Evolutionary conservation across 2,113 vertebrate genomes (phyloP).

Genomic region (Furnarius figulus): DNA sequence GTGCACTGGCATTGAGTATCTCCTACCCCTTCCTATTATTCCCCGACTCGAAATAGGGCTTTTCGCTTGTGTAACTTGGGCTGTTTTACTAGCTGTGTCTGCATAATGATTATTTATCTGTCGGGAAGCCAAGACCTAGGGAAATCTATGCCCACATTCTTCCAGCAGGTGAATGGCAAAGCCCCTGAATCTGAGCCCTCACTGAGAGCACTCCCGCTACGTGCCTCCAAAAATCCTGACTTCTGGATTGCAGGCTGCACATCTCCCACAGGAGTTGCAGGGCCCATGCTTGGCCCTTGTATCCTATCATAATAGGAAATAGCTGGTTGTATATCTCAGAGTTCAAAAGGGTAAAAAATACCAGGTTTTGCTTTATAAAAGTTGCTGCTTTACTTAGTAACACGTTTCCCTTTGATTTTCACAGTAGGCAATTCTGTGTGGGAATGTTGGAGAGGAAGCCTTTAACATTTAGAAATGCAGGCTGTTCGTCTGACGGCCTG

Average conservation of each 20-base stretch:
- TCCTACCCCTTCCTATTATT: slow-evolving; percentile 1
- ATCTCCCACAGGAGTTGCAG: background rate
- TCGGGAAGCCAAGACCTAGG: background rate
- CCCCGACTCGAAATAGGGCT: background rate
- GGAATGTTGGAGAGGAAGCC: slow-evolving; percentile 82
- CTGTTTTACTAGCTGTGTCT: background rate
- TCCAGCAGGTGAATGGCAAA: slow-evolving; percentile 39
- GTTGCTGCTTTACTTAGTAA: slow-evolving; percentile 79
- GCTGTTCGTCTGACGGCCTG: slow-evolving; percentile 68
- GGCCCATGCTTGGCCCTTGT: background rate
- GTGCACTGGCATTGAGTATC: background rate
- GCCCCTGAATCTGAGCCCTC: background rate
- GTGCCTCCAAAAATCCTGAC: background rate
- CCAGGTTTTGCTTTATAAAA: slow-evolving; percentile 73
- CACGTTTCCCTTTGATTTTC: slow-evolving; percentile 82
- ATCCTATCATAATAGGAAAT: slow-evolving; percentile 74
- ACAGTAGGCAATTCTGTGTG: slow-evolving; percentile 81
- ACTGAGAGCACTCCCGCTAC: background rate
- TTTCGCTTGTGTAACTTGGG: background rate
- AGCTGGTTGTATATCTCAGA: slow-evolving; percentile 70
- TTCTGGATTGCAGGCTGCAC: background rate
- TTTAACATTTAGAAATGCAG: slow-evolving; percentile 73
- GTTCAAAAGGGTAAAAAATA: slow-evolving; percentile 79
- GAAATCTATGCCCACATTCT: slow-evolving; percentile 17
- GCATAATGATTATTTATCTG: slow-evolving; percentile 26